phyloP scores from a whole-genome alignment of 2,888 invertebrate species.

The Phorcus lineatus region DNA sequence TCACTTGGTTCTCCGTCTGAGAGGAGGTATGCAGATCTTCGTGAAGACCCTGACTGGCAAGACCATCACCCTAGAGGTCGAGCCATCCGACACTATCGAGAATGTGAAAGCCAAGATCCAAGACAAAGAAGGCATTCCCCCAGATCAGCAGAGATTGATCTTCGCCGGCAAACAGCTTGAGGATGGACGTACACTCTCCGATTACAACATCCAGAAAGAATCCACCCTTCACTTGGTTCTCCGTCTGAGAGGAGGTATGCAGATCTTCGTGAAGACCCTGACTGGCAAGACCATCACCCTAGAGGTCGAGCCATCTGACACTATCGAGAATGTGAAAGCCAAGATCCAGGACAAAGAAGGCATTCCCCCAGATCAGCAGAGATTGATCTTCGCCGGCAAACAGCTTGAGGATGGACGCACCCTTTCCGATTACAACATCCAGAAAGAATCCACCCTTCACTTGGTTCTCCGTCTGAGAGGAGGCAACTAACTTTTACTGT shows the following conservation, averaged over 20 bases:
- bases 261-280: slow-evolving; percentile 83
- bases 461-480: slow-evolving; percentile 88
- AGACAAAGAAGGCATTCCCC: slow-evolving; percentile 80
- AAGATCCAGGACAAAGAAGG: slow-evolving; percentile 78
- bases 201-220: slow-evolving; percentile 96
- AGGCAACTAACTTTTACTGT: slow-evolving; percentile 68
- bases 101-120: slow-evolving; percentile 85
- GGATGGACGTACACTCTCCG: slow-evolving; percentile 92
- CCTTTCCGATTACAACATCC: slow-evolving; percentile 93
- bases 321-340: slow-evolving; percentile 92
- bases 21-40: slow-evolving; percentile 83
- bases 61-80: slow-evolving; percentile 76
- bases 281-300: slow-evolving; percentile 73
- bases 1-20: slow-evolving; percentile 90
- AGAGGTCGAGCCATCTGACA: slow-evolving; percentile 86
- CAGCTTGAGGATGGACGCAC: slow-evolving; percentile 95
- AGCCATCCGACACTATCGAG: slow-evolving; percentile 93
- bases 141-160: slow-evolving; percentile 90
- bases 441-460: slow-evolving; percentile 95
- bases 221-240: slow-evolving; percentile 93
- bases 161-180: slow-evolving; percentile 96
- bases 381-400: slow-evolving; percentile 94
- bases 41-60: slow-evolving; percentile 74
- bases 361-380: slow-evolving; percentile 83
- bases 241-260: slow-evolving; percentile 86